These are phyloP conservation scores for Mirza zaza DNA, from an alignment of 2,113 vertebrate genomes.

Conservation along the genomic window DNA sequence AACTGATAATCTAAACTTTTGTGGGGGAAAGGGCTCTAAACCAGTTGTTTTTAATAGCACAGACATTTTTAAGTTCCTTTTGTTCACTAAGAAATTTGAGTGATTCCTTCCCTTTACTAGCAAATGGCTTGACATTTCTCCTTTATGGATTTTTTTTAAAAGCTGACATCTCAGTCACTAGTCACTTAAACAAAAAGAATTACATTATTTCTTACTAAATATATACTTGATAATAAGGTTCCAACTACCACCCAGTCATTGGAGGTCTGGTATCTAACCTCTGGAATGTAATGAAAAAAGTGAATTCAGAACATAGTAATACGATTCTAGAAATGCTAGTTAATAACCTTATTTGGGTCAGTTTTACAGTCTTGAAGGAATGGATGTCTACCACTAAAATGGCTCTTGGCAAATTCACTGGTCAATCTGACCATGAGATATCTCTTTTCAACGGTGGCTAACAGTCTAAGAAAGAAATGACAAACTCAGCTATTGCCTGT, in stretches of 20 bases:
- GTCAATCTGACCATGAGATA: background rate
- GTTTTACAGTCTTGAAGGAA: background rate
- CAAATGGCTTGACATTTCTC: background rate
- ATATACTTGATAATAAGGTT: background rate
- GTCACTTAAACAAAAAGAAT: background rate
- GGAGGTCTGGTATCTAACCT: background rate
- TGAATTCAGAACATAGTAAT: background rate
- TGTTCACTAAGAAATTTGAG: background rate
- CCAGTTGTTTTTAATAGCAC: background rate
- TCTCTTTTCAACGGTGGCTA: background rate
- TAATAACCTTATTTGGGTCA: background rate
- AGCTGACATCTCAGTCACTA: background rate
- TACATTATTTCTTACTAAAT: background rate
- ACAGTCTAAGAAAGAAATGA: background rate
- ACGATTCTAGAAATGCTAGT: background rate
- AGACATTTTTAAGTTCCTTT: background rate
- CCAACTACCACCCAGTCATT: background rate
- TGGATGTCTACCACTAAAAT: background rate
- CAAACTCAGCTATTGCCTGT: background rate
- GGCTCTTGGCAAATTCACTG: background rate
- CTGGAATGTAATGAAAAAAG: background rate
- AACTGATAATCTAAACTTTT: background rate
- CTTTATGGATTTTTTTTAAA: background rate
- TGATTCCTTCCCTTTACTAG: background rate
- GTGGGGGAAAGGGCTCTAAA: accelerated